These are phyloP conservation scores for Miichthys miiuy DNA, from an alignment of 2,797 vertebrate species.

Conservation along the genomic window DNA sequence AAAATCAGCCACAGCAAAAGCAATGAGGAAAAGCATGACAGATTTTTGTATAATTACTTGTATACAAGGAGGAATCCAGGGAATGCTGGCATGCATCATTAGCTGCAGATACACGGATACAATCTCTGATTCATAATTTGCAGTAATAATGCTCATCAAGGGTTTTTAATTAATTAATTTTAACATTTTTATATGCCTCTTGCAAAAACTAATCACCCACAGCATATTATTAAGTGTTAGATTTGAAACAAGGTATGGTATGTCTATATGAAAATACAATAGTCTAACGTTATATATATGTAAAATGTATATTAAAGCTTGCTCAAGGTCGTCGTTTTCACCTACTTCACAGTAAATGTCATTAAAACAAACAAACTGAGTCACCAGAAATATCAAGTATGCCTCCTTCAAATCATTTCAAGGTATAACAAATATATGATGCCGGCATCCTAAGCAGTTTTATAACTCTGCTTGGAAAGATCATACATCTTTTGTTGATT, in stretches of 20 bases:
- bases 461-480: conserved; percentile 31
- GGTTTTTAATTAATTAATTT: conserved; percentile 62
- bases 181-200: conserved; percentile 58
- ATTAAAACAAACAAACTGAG: conserved; percentile 33
- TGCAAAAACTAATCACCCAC: conserved; percentile 42
- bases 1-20: conserved; percentile 52
- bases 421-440: conserved; percentile 2
- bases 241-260: conserved; percentile 37
- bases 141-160: conserved; percentile 53
- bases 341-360: not conserved
- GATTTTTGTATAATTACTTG: conserved; percentile 74
- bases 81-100: conserved; percentile 60
- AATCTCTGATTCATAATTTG: conserved; percentile 68
- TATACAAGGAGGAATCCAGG: conserved; percentile 63
- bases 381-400: not conserved
- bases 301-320: not conserved
- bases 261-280: conserved; percentile 8
- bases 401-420: not conserved
- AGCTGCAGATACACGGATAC: conserved; percentile 51
- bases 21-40: conserved; percentile 59
- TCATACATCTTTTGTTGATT: conserved; percentile 52
- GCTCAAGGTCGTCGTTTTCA: not conserved
- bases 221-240: conserved; percentile 48
- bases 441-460: conserved; percentile 25
- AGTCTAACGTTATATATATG: not conserved